Evolutionary conservation across 1,140 invertebrate genomes (phyloP).

Genomic region (Mizuhopecten yessoensis): DNA sequence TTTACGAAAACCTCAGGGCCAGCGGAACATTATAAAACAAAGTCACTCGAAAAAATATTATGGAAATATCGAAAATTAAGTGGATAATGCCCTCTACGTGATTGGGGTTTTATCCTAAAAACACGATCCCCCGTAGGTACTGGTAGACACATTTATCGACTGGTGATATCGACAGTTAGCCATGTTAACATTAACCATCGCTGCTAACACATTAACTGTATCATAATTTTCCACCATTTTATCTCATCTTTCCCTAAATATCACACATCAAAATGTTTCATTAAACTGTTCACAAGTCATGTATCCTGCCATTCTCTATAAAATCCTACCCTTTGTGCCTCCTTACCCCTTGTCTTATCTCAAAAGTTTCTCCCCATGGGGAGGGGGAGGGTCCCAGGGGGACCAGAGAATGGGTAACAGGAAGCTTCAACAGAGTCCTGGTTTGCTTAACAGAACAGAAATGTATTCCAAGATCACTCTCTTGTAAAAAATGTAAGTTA

Average conservation of each 20-base stretch:
- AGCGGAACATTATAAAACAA: neutral
- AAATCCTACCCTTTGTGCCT: neutral
- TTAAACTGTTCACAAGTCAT: neutral
- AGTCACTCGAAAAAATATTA: neutral
- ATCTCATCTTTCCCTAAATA: neutral
- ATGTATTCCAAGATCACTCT: neutral
- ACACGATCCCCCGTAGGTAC: slow-evolving; percentile 28
- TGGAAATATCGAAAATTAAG: slow-evolving; percentile 35
- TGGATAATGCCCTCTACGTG: neutral
- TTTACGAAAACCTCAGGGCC: neutral
- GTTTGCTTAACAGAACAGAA: neutral
- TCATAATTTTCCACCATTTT: slow-evolving; percentile 21
- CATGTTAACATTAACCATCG: neutral
- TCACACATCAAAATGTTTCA: slow-evolving; percentile 32
- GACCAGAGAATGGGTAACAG: neutral
- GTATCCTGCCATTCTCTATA: neutral
- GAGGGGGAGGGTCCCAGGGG: neutral
- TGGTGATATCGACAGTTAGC: neutral
- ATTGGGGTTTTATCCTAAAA: neutral
- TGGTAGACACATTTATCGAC: neutral
- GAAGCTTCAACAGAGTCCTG: neutral
- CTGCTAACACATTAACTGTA: slow-evolving; percentile 9
- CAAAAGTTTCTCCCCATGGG: neutral
- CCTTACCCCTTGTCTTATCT: neutral
- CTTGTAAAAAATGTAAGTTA: neutral